phyloP scores from a whole-genome alignment of 1,140 invertebrate species.

The Magallana angulata region DNA sequence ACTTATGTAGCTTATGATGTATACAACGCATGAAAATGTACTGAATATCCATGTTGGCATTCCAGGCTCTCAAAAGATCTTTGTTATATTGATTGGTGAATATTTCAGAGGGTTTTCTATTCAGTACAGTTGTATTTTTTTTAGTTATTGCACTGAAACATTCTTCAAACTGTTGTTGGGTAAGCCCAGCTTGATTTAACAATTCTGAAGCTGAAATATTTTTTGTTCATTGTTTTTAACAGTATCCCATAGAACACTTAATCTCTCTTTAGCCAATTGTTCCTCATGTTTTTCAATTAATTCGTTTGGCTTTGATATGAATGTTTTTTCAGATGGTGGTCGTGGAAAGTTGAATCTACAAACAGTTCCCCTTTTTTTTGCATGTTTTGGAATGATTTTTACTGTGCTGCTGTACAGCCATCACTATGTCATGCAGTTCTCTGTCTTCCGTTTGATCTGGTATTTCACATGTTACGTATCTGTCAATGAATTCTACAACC shows the following conservation, averaged over 20 bases:
- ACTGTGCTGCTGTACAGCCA: constrained; percentile 46
- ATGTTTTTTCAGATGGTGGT: constrained; percentile 39
- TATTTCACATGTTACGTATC: constrained; percentile 47
- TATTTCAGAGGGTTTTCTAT: constrained; percentile 43
- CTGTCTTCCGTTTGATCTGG: constrained; percentile 3
- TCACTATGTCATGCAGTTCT: constrained; percentile 43
- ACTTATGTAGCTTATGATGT: constrained; percentile 53
- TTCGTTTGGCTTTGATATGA: constrained; percentile 5
- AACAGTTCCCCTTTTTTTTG: constrained; percentile 18
- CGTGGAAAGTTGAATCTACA: constrained; percentile 42
- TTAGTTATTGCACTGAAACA: constrained; percentile 39
- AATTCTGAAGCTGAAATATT: not conserved
- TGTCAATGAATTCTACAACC: constrained; percentile 53
- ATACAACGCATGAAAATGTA: constrained; percentile 51
- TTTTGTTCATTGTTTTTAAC: not conserved
- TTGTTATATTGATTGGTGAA: constrained; percentile 56
- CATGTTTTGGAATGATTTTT: constrained; percentile 34
- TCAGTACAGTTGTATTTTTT: constrained; percentile 40
- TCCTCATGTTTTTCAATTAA: not conserved
- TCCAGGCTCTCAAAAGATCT: constrained; percentile 45
- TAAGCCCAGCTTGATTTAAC: constrained; percentile 1
- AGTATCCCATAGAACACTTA: not conserved
- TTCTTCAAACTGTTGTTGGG: constrained; percentile 38
- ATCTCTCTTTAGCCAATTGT: not conserved
- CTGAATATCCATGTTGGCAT: constrained; percentile 61